Evolutionary conservation across 1,140 invertebrate species (phyloP), one percentile per base, ranked within the genome.

Genomic region (Drosophila mayri): DNA sequence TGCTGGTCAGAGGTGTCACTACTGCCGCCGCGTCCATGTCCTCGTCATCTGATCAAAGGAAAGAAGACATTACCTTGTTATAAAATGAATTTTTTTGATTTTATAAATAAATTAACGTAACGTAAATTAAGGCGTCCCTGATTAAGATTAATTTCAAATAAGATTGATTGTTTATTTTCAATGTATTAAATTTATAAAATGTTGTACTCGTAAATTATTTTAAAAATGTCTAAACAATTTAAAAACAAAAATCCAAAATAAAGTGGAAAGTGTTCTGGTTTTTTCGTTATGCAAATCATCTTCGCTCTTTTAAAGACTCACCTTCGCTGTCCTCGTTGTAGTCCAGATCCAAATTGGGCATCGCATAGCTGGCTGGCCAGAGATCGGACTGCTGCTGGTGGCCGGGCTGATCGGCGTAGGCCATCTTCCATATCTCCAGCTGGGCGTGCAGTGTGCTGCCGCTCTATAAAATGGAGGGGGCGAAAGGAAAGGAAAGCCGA

Each of bases 341-440:
- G 43, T 79, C 76, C 38, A 70, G 62, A 1, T 88, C 70, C 40
- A 84, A 55, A 50, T 73, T 77, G 8, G 66, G 54, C 38, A 68
- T 32, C 49, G 54, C 52, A 79, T 73, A 84, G 55, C 58, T 71
- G 38, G 47, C 38, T 46, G 70, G 60, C 85, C 84, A 88, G 32
- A 74, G 37, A 41, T 67, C 37, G 38, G 64, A 46, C 63, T 74
- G 65, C 43, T 52, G 72, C 38, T 73, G 75, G 12, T 41, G 66
- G 32, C 59, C 46, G 70, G 83, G 71, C 71, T 90, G 85, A 71
- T 91, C 88, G 58, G 72, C 85, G 50, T 90, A 92, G 58, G 92
- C 94, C 79, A 97, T 96, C 60, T 97, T 98, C 97, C 97, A 98
- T 60, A 99, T 97, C 92, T 98, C 98, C 81, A 99, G 92, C 86